Conservation (phyloP, 2,797 vertebrate genomes). For the Eulemur mongoz region DNA sequence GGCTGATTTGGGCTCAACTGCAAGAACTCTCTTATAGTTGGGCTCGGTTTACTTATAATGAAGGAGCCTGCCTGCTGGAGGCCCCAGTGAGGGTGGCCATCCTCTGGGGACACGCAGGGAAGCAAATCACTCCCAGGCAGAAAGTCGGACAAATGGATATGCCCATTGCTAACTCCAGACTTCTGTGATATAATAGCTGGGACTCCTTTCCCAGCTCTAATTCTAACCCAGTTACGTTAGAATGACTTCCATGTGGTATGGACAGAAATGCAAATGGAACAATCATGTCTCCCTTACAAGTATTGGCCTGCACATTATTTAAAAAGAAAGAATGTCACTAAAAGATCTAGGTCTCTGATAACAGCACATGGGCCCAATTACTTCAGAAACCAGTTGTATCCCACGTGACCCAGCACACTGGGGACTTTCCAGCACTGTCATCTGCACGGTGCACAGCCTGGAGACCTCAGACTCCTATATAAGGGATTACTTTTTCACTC, state of each 20-base stretch:
- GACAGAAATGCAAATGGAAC: not conserved
- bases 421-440: not conserved
- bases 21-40: accelerated
- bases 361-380: not conserved
- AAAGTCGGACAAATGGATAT: not conserved
- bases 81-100: accelerated
- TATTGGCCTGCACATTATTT: not conserved
- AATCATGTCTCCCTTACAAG: not conserved
- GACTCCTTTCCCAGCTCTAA: not conserved
- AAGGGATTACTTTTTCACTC: not conserved
- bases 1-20: not conserved
- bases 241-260: not conserved
- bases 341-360: constrained; percentile 49
- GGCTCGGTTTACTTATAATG: accelerated
- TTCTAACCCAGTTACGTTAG: not conserved
- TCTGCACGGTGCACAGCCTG: not conserved
- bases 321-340: not conserved
- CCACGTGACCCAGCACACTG: accelerated
- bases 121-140: not conserved
- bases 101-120: not conserved
- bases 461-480: not conserved
- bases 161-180: not conserved
- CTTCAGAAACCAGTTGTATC: not conserved
- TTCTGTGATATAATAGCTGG: not conserved
- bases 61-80: not conserved